Evolutionary conservation across 2,888 invertebrate genomes (phyloP).

Genomic region (Boloria euphrosyne): DNA sequence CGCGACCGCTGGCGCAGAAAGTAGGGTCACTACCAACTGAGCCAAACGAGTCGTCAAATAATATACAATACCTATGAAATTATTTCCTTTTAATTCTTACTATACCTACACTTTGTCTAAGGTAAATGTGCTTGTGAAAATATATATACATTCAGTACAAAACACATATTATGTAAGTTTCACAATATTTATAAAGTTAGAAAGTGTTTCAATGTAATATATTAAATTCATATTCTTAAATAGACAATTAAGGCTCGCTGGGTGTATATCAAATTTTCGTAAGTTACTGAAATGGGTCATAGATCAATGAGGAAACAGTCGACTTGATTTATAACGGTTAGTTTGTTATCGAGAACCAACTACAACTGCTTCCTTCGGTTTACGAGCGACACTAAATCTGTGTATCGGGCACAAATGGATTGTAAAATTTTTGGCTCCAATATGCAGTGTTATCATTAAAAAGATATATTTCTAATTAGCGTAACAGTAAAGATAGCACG

Average conservation of each 20-base stretch:
- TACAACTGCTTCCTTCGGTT: slow-evolving; percentile 53
- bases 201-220: slow-evolving; percentile 5
- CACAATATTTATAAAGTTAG: background rate
- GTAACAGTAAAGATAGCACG: background rate
- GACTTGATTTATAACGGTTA: slow-evolving; percentile 58
- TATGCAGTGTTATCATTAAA: background rate
- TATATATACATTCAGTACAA: no score
- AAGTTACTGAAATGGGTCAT: slow-evolving; percentile 47
- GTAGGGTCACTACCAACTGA: no score
- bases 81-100: no score
- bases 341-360: slow-evolving; percentile 55
- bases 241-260: background rate
- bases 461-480: background rate
- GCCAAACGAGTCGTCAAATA: no score
- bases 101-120: no score
- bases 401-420: slow-evolving; percentile 28
- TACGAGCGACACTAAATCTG: slow-evolving; percentile 51
- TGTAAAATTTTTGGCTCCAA: slow-evolving; percentile 6
- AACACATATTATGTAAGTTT: no score
- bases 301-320: slow-evolving; percentile 63
- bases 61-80: no score
- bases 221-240: background rate
- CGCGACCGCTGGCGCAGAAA: no score
- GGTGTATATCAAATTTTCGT: slow-evolving; percentile 20
- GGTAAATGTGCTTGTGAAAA: no score